A percentile compares a stretch with the other conserved stretches of the same genome.
Evolutionary conservation across 2,888 invertebrate genomes (phyloP).

Genomic region (Homarus gammarus): DNA sequence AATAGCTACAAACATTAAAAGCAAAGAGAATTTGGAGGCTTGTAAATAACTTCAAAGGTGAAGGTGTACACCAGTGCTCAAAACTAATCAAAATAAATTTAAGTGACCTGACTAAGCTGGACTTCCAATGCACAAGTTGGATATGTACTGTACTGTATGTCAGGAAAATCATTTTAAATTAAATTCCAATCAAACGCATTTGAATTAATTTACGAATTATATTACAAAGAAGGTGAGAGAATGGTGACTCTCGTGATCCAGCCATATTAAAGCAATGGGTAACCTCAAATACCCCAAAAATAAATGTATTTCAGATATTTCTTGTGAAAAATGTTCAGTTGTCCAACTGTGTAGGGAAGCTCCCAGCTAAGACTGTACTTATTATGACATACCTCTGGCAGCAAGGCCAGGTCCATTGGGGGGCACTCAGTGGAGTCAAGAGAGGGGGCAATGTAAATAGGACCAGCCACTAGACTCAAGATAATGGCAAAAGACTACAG

Average conservation of each 20-base stretch:
- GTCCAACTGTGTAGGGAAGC: slow-evolving; percentile 55
- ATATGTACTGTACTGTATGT: too few relatives aligned
- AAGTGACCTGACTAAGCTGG: slow-evolving; percentile 18
- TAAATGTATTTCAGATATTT: not conserved
- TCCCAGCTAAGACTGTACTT: slow-evolving; percentile 50
- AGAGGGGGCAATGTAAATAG: slow-evolving; percentile 61
- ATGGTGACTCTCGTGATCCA: not conserved
- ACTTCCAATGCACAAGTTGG: slow-evolving; percentile 51
- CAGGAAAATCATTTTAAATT: not conserved
- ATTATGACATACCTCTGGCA: slow-evolving; percentile 66
- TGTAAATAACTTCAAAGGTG: not conserved
- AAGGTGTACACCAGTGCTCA: slow-evolving; percentile 34
- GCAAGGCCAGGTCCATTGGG: slow-evolving; percentile 63
- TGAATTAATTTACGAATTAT: slow-evolving; percentile 4
- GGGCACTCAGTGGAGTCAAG: slow-evolving; percentile 71
- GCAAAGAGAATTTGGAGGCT: not conserved
- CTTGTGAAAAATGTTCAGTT: not conserved
- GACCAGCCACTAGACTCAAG: slow-evolving; percentile 41
- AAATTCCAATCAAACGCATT: not conserved
- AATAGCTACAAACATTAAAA: not conserved
- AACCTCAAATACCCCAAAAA: not conserved
- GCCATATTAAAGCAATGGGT: not conserved
- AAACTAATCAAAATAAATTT: slow-evolving; percentile 6
- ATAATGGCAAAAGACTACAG: not conserved
- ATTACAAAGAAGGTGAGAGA: not conserved